Evolutionary conservation across 2,797 vertebrate genomes (phyloP).

Genomic region (Amniataba percoides): DNA sequence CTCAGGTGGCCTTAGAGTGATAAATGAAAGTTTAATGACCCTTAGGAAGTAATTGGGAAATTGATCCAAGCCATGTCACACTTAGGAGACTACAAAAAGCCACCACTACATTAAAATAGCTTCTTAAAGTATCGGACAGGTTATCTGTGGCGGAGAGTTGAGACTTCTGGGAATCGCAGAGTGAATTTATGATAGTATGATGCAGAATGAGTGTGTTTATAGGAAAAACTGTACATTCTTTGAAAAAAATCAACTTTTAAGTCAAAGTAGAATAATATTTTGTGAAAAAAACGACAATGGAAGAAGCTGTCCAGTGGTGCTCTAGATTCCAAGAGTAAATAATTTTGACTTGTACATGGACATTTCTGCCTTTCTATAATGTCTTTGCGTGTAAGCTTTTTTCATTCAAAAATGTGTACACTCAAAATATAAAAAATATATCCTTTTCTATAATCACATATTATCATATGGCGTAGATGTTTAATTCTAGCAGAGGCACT

Average conservation of each 20-base stretch:
- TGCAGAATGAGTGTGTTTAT: neutral
- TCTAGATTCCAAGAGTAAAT: neutral
- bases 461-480: constrained; percentile 3
- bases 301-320: neutral
- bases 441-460: neutral
- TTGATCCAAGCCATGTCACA: neutral
- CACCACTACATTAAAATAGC: neutral
- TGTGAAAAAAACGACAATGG: neutral
- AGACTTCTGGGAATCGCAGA: neutral
- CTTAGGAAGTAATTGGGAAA: neutral
- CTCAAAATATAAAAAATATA: neutral
- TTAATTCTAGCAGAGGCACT: neutral
- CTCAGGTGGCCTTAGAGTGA: neutral
- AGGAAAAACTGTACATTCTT: neutral
- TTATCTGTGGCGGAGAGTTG: neutral
- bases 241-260: neutral
- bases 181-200: neutral
- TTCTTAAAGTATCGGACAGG: neutral
- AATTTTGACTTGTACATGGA: neutral
- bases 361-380: neutral
- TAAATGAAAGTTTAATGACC: constrained; percentile 5
- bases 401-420: neutral
- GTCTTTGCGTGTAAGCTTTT: neutral
- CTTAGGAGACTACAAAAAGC: neutral
- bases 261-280: too few species aligned